phyloP scores from a whole-genome alignment of 2,113 vertebrate species.

The Columba livia region DNA sequence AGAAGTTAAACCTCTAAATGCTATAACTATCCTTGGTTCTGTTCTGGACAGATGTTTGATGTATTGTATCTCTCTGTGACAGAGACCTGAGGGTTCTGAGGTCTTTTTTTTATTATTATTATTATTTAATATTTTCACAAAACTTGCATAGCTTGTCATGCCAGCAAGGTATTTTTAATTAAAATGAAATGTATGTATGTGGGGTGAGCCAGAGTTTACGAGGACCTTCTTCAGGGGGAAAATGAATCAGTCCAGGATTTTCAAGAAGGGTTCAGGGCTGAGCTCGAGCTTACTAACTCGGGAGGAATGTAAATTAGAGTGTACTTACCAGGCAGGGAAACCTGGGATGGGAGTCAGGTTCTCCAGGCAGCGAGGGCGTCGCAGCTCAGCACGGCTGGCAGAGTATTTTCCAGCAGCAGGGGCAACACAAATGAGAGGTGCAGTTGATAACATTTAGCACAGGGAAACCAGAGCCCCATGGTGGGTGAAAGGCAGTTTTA shows the following conservation, averaged over 20 bases:
- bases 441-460: neutral
- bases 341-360: constrained; percentile 3
- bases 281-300: constrained; percentile 22
- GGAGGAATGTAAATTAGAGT: constrained; percentile 61
- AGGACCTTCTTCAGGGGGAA: constrained; percentile 66
- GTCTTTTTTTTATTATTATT: neutral
- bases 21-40: constrained; percentile 33
- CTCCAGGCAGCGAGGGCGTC: fast-evolving
- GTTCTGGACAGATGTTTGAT: constrained; percentile 65
- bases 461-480: neutral
- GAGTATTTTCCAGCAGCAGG: neutral
- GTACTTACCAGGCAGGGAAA: constrained; percentile 10
- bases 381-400: neutral
- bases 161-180: constrained; percentile 70
- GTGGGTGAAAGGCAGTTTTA: neutral
- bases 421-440: neutral
- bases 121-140: constrained; percentile 62
- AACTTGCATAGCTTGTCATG: constrained; percentile 63
- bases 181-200: constrained; percentile 63
- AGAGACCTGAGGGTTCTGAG: constrained; percentile 62
- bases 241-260: constrained; percentile 60
- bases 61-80: constrained; percentile 59
- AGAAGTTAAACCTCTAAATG: constrained; percentile 41
- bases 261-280: constrained; percentile 44
- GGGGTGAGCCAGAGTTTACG: constrained; percentile 69